Conservation (phyloP, 2,797 vertebrate species). For the Acipenser ruthenus region DNA sequence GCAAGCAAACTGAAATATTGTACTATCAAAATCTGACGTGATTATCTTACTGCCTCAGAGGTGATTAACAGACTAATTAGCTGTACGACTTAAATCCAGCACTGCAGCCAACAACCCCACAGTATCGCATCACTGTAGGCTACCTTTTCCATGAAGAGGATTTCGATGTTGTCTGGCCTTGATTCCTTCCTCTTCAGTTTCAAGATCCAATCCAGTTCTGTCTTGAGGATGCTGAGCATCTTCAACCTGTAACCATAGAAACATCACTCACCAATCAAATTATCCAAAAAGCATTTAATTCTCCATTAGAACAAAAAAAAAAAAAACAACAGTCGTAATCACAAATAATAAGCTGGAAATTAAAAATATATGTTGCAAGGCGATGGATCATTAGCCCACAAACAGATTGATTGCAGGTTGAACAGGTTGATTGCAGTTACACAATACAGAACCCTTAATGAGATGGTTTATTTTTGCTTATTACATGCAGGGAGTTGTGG, state of each 20-base stretch:
- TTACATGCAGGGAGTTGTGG: too few species aligned
- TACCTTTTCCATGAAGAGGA: background rate
- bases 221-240: constrained; percentile 9
- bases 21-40: background rate
- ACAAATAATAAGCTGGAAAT: constrained; percentile 6
- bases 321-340: background rate
- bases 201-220: background rate
- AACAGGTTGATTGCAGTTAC: background rate
- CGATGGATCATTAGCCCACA: background rate
- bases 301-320: background rate
- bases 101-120: background rate
- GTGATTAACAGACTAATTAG: background rate
- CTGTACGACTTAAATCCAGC: background rate
- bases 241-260: constrained; percentile 20
- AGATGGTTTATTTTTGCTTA: too few species aligned
- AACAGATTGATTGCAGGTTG: background rate
- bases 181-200: background rate
- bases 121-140: background rate
- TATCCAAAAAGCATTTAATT: constrained; percentile 12
- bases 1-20: background rate
- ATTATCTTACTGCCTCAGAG: background rate
- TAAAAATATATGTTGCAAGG: background rate
- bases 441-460: too few species aligned
- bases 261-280: constrained; percentile 13
- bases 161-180: background rate